phyloP scores from a whole-genome alignment of 2,113 vertebrate genomes.

The Tupaia tana region DNA sequence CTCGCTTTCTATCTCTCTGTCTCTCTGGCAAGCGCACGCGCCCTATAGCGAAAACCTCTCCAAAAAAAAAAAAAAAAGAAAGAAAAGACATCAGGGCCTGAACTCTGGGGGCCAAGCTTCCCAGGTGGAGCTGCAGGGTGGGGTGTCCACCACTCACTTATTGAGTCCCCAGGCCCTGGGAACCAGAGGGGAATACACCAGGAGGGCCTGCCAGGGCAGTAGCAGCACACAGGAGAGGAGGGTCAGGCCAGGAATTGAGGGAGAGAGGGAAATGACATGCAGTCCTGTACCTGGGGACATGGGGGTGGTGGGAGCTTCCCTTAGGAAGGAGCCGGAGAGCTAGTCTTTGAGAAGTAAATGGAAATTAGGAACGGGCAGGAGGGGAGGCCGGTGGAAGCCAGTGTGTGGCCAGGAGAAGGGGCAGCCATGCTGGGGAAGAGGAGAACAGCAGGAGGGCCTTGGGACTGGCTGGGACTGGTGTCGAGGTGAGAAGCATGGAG shows the following conservation, averaged over 20 bases:
- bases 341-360: not conserved
- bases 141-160: rapidly evolving
- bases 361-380: not conserved
- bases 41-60: too few relatives aligned
- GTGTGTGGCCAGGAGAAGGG: not conserved
- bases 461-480: not conserved
- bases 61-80: too few relatives aligned
- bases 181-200: not conserved
- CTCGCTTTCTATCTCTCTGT: too few relatives aligned
- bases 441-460: not conserved
- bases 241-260: not conserved
- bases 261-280: not conserved
- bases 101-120: not conserved
- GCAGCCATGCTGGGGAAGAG: not conserved
- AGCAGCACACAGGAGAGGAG: not conserved
- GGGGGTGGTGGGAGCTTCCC: not conserved
- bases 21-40: too few relatives aligned
- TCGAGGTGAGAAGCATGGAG: too few relatives aligned
- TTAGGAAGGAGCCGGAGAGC: not conserved
- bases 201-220: not conserved
- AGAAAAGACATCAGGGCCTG: not conserved
- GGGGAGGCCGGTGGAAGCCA: not conserved
- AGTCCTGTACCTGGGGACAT: not conserved
- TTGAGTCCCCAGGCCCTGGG: not conserved
- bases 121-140: not conserved